Evolutionary conservation across 2,113 vertebrate genomes (phyloP), one percentile per base, ranked within the genome.

Genomic region (Oncorhynchus mykiss): DNA sequence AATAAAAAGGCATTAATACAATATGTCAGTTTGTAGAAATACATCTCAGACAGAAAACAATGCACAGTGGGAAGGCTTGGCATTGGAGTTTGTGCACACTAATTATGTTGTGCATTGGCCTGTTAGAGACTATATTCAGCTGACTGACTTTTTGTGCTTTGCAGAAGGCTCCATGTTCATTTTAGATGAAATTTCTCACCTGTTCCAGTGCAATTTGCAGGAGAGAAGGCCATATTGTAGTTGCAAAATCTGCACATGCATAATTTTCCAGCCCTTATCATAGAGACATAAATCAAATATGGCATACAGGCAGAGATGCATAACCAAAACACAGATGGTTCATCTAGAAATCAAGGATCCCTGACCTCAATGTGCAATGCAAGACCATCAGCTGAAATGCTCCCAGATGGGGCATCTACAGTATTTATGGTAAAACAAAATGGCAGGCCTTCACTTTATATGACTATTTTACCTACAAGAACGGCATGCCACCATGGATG

Each of bases 91-190:
- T 75, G 72, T 70, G 13, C 69, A 71, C 72, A 45, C 76, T 75
- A 74, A 83, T 80, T 29, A 16, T 72, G 70, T 67, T 85, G 85
- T 81, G 86, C 86, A 34, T 2, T 72, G 71, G 51, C 71, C 57
- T n/a, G 48, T 31, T 34, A 24, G 25, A 59, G 57, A 39, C 54
- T 22, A 62, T 13, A 20, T n/a, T 34, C 18, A 11, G 24, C 51
- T 72, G 18, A 39, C 25, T 68, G 27, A 29, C 14, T 39, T 29
- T 20, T 16, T 68, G 65, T 67, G 29, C 66, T 20, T 29, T 34
- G 29, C 31, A 34, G 14, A 67, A 67, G 16, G 57, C 57, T 60
- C 57, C 57, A 60, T 20, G 20, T 9, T n/a, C n/a, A 62, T 8
- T 22, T n/a, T 20, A n/a, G 18, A 60, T 60, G 1, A 22, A 1